A percentile compares a stretch with the other conserved stretches of the same genome.
These are phyloP conservation scores for Salvelinus fontinalis DNA, from an alignment of 2,113 vertebrate species.

Conservation along the genomic window DNA sequence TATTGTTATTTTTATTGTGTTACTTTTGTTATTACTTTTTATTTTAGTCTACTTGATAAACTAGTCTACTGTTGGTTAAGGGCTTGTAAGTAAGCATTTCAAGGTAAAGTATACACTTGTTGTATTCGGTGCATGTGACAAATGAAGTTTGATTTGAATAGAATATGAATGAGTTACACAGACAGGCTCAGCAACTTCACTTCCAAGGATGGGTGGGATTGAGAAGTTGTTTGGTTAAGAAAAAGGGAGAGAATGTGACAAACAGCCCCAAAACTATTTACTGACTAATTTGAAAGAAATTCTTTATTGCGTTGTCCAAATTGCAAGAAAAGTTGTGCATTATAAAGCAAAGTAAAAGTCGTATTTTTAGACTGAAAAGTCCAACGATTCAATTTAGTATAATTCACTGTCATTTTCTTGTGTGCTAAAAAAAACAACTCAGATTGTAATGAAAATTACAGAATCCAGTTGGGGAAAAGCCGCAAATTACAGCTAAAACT, in stretches of 20 bases:
- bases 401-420: conserved; percentile 73
- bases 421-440: conserved; percentile 61
- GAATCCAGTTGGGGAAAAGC: conserved; percentile 60
- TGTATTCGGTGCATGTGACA: no score
- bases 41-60: no score
- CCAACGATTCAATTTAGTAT: conserved; percentile 60
- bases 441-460: conserved; percentile 66
- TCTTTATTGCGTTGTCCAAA: conserved; percentile 49
- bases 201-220: conserved; percentile 31
- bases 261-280: conserved; percentile 29
- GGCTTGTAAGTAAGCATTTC: no score
- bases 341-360: conserved; percentile 55
- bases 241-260: conserved; percentile 47
- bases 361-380: conserved; percentile 64
- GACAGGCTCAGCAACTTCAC: conserved; percentile 36
- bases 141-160: conserved; percentile 22
- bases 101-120: no score
- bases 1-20: no score
- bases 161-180: conserved; percentile 50
- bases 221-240: conserved; percentile 49
- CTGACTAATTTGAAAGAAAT: conserved; percentile 48
- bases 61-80: no score
- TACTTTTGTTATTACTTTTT: no score
- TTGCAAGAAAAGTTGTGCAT: conserved; percentile 34
- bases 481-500: conserved; percentile 70